Evolutionary conservation across 1,140 invertebrate species (phyloP), one percentile per base, ranked within the genome.

Genomic region (Oryctes rhinoceros): DNA sequence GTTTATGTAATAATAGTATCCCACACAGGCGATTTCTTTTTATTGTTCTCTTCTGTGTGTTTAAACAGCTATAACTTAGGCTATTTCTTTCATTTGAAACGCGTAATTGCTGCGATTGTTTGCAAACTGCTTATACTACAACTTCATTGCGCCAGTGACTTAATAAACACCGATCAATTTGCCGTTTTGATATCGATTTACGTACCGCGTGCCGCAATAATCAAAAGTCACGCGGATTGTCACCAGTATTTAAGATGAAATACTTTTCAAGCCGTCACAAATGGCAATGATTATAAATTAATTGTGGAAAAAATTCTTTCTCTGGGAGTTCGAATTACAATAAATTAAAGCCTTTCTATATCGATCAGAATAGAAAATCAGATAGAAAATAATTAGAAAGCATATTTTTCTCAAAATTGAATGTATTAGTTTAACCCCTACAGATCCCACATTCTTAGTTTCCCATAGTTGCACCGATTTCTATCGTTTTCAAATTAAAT

Each of bases 131-230:
- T 71, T 71, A 37, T 71, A 37, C 24, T 71, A 71, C 65, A 37
- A 71, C 24, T 71, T 71, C 24, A 71, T 71, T 71, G 65, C 65
- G 65, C 65, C 1, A 71, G 65, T 35, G 65, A 71, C 65, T 71
- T 71, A 71, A 71, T 71, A 71, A 71, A 71, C 65, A 71, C 65
- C 24, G 35, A 71, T 71, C 65, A 71, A 71, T 71, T 71, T 71
- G 65, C 65, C 65, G 35, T 71, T 71, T 71, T 71, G 24, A 71
- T 71, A 71, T 71, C 30, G 35, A 71, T 71, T 71, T 71, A 59
- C 53, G 13, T 59, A 18, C n/a, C 15, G 15, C 15, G 53, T 59
- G 6, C 13, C 4, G 53, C 18, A 59, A 18, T 59, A n/a, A 59
- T 59, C 53, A 15, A 59, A 59, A 6, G 5, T 59, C 15, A 18